Evolutionary conservation across 2,113 vertebrate species (phyloP).

Genomic region (Aramus guarauna): DNA sequence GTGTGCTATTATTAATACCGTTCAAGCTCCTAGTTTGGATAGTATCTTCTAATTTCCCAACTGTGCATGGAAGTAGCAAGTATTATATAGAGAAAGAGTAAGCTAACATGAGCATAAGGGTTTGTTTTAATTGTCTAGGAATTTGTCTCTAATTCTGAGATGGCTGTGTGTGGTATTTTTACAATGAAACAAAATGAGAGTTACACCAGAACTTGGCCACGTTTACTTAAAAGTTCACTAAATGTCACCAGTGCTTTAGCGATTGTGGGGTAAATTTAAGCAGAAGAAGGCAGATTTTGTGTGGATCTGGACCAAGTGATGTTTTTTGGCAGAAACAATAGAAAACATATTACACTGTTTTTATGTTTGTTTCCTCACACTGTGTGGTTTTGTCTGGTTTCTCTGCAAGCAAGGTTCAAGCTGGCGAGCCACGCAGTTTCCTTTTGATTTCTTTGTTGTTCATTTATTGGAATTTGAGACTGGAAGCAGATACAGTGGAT

Average conservation of each 20-base stretch:
- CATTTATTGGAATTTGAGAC: conserved; percentile 59
- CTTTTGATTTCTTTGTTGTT: conserved; percentile 64
- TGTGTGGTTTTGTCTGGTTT: conserved; percentile 66
- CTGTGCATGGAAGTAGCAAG: neutral
- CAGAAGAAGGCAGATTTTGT: conserved; percentile 32
- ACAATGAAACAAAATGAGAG: neutral
- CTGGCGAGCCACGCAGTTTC: conserved; percentile 53
- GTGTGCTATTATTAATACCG: neutral
- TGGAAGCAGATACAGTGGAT: conserved; percentile 61
- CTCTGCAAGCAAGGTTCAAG: conserved; percentile 63
- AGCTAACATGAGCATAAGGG: neutral
- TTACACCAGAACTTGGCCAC: neutral
- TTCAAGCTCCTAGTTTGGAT: neutral
- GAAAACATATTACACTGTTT: conserved; percentile 53
- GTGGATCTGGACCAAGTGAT: conserved; percentile 42
- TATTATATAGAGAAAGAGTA: neutral
- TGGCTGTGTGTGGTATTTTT: neutral
- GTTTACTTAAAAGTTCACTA: neutral
- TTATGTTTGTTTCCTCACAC: conserved; percentile 64
- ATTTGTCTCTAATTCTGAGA: neutral
- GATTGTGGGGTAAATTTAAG: neutral
- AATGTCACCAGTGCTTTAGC: neutral
- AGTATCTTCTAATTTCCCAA: neutral
- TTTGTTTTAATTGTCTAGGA: conserved; percentile 16
- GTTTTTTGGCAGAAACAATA: conserved; percentile 62